Conservation (phyloP, 2,888 invertebrate genomes). For the Oasisia sp. region DNA sequence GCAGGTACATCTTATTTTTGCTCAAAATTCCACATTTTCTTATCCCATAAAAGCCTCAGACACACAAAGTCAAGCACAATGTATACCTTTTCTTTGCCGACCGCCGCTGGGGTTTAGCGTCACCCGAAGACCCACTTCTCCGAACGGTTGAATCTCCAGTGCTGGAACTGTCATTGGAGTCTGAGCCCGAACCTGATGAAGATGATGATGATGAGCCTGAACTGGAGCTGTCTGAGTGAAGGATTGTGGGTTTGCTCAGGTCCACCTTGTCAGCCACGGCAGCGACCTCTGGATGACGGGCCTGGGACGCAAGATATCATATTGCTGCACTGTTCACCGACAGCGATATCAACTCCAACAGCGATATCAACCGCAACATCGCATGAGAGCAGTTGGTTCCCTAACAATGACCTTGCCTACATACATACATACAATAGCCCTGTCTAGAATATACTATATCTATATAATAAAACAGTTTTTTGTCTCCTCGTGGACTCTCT, state of each 20-base stretch:
- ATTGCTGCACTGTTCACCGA: not conserved
- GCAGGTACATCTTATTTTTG: not conserved
- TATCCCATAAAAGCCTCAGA: not conserved
- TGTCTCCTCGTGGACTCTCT: too few relatives aligned
- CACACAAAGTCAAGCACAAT: not conserved
- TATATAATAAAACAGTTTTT: too few relatives aligned
- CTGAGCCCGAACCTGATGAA: constrained; percentile 67
- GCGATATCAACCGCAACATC: too few relatives aligned
- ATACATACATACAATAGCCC: too few relatives aligned
- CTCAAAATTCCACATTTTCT: not conserved
- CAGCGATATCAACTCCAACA: not conserved
- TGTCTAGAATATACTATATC: too few relatives aligned
- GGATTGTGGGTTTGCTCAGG: constrained; percentile 84
- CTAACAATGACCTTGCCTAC: too few relatives aligned
- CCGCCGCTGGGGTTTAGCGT: constrained; percentile 14
- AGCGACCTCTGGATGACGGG: constrained; percentile 61
- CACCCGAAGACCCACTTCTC: constrained; percentile 13
- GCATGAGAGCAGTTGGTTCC: too few relatives aligned
- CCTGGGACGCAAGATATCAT: not conserved
- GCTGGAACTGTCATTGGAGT: constrained; percentile 33
- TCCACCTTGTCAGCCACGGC: constrained; percentile 76
- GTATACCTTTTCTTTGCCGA: constrained; percentile 33
- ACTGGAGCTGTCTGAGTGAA: constrained; percentile 94
- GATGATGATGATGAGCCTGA: constrained; percentile 80
- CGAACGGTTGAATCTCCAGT: constrained; percentile 22